Percentiles rank a stretch among this genome's conserved stretches.
phyloP scores from a whole-genome alignment of 2,888 invertebrate species.

The Imbricaverruca yamaguchii region DNA sequence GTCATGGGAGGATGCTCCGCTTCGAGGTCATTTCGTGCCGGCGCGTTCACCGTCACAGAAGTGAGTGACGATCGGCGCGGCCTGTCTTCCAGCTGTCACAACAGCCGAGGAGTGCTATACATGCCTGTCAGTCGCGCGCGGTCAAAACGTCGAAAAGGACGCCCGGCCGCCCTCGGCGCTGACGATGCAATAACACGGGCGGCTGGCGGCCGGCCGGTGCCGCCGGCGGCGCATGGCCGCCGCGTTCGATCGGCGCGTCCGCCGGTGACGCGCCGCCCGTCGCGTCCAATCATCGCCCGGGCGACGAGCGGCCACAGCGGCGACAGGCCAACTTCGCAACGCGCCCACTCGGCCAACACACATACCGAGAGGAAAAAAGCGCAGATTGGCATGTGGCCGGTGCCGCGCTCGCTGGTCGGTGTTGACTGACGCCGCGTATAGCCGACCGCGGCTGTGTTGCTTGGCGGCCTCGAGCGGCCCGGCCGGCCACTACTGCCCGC shows the following conservation, averaged over 20 bases:
- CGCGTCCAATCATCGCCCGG: not conserved
- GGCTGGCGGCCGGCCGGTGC: not conserved
- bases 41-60: too few species aligned
- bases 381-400: not conserved
- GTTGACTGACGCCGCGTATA: not conserved
- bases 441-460: not conserved
- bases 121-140: too few species aligned
- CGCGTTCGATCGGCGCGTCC: too few species aligned
- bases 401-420: not conserved
- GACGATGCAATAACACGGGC: not conserved
- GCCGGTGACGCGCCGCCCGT: too few species aligned
- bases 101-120: too few species aligned
- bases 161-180: too few species aligned
- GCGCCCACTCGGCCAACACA: not conserved
- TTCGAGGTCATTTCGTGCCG: too few species aligned
- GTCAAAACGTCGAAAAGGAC: too few species aligned
- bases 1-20: not conserved
- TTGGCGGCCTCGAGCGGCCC: not conserved
- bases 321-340: not conserved
- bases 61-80: too few species aligned
- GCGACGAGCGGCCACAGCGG: not conserved
- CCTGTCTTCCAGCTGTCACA: too few species aligned
- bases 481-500: too few species aligned
- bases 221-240: too few species aligned
- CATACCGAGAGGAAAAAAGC: not conserved